phyloP scores from a whole-genome alignment of 2,797 vertebrate genomes.

The Lepidocolaptes lacrymiger region DNA sequence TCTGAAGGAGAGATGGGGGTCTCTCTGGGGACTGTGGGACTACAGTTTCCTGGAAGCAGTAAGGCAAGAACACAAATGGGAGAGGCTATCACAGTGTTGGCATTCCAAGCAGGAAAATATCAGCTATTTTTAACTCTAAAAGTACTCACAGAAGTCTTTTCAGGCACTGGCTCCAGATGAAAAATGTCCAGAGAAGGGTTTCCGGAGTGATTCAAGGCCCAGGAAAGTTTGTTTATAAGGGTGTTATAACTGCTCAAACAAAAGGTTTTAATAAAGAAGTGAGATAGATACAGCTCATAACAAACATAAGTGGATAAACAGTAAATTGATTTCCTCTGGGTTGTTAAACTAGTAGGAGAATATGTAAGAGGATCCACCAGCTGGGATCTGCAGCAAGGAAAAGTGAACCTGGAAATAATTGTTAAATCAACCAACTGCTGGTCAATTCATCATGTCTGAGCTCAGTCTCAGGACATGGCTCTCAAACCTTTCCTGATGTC shows the following conservation, averaged over 20 bases:
- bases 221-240: background rate
- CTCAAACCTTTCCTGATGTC: background rate
- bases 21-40: background rate
- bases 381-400: background rate
- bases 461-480: background rate
- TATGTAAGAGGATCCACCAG: background rate
- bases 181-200: background rate
- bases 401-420: background rate
- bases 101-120: background rate
- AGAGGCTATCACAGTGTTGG: background rate
- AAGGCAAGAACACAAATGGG: background rate
- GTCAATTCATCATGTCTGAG: background rate
- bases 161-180: background rate
- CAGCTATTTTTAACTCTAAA: background rate
- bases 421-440: background rate
- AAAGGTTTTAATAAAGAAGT: background rate
- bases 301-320: background rate
- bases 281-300: background rate
- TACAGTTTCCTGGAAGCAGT: background rate
- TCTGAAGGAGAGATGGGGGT: background rate
- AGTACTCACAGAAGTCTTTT: background rate
- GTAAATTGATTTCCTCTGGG: background rate
- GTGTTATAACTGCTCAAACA: background rate
- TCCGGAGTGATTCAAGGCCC: background rate
- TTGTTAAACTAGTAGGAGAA: background rate